Evolutionary conservation across 1,140 invertebrate genomes (phyloP).

Genomic region (Sminthurides bifidus): DNA sequence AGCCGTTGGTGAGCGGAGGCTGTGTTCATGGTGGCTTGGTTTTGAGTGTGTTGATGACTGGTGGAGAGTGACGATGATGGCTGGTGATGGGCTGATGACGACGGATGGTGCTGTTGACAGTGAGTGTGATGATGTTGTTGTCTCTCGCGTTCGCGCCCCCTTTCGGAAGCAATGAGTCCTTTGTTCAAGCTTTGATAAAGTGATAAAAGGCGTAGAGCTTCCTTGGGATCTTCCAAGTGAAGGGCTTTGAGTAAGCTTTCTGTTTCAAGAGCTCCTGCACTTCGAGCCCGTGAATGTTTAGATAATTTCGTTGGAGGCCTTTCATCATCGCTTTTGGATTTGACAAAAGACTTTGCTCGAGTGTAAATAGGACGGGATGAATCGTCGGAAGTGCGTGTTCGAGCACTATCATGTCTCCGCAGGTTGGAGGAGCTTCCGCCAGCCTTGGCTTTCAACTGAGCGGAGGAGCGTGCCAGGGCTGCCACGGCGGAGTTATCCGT

Average conservation of each 20-base stretch:
- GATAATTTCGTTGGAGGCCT: constrained; percentile 29
- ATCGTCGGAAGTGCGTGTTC: background rate
- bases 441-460: no score
- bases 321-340: constrained; percentile 30
- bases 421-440: no score
- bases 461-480: constrained; percentile 9
- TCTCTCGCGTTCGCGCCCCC: constrained; percentile 8
- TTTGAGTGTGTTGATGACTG: constrained; percentile 4
- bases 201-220: constrained; percentile 27
- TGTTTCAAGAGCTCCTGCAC: constrained; percentile 28
- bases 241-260: constrained; percentile 26
- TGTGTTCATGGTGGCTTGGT: no score
- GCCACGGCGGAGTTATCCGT: constrained; percentile 24
- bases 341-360: constrained; percentile 31
- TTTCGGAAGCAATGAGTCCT: constrained; percentile 12
- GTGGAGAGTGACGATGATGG: constrained; percentile 3
- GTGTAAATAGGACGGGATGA: constrained; percentile 22
- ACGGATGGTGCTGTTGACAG: constrained; percentile 6
- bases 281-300: constrained; percentile 28
- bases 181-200: constrained; percentile 26
- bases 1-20: background rate
- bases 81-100: constrained; percentile 7
- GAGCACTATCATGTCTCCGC: constrained; percentile 1
- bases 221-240: constrained; percentile 23
- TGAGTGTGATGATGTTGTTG: constrained; percentile 13